Conservation (phyloP, 2,113 vertebrate genomes). For the Neolamprologus cancellatus region DNA sequence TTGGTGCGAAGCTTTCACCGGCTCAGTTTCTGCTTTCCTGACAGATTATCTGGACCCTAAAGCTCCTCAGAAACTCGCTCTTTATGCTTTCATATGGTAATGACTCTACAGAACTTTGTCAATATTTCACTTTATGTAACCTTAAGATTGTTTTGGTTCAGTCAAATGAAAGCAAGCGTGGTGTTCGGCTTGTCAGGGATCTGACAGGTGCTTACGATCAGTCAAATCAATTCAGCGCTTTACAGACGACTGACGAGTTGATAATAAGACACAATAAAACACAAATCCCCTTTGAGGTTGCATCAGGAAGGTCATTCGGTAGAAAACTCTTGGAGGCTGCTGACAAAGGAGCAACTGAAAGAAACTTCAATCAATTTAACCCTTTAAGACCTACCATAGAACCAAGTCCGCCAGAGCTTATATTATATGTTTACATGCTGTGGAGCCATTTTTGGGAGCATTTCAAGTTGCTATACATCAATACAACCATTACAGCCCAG, state of each 20-base stretch:
- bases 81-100: background rate
- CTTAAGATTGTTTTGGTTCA: background rate
- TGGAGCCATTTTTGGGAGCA: too few species aligned
- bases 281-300: background rate
- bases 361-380: background rate
- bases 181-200: background rate
- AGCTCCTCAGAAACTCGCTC: background rate
- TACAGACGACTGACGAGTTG: background rate
- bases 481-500: accelerated
- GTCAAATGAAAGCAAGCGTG: background rate
- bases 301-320: background rate
- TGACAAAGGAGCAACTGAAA: background rate
- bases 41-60: background rate
- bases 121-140: background rate
- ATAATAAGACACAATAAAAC: background rate
- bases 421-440: too few species aligned
- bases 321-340: background rate
- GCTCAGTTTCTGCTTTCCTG: background rate
- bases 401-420: accelerated
- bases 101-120: background rate
- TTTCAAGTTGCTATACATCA: too few species aligned
- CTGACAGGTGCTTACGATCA: background rate
- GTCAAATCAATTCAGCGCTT: background rate
- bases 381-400: too few species aligned
- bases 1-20: accelerated